phyloP scores from a whole-genome alignment of 2,113 vertebrate species.

The Eleginops maclovinus region DNA sequence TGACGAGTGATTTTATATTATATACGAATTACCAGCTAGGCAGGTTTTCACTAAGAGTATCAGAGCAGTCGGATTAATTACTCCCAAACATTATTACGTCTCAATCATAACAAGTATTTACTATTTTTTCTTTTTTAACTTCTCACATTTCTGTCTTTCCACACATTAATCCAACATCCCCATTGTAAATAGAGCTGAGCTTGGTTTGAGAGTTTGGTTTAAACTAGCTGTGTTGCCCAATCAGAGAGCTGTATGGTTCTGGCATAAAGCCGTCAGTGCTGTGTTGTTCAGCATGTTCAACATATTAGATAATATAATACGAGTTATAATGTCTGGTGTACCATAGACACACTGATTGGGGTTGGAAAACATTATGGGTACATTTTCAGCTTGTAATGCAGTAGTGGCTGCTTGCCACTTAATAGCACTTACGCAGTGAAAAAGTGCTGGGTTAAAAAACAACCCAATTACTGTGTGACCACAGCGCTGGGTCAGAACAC shows the following conservation, averaged over 20 bases:
- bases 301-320: slow-evolving; percentile 6
- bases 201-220: neutral
- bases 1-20: neutral
- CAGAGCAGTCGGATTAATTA: neutral
- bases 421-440: neutral
- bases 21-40: neutral
- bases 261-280: slow-evolving; percentile 8
- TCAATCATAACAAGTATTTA: neutral
- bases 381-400: slow-evolving; percentile 19
- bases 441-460: slow-evolving; percentile 4
- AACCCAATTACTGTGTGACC: slow-evolving; percentile 19
- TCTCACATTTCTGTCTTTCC: neutral
- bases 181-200: slow-evolving; percentile 1
- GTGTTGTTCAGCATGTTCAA: slow-evolving; percentile 1
- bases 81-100: slow-evolving; percentile 7
- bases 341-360: slow-evolving; percentile 31
- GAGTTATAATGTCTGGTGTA: slow-evolving; percentile 1
- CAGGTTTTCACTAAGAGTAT: neutral
- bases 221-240: neutral
- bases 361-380: slow-evolving; percentile 18
- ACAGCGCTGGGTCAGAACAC: neutral
- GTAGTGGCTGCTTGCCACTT: slow-evolving; percentile 14
- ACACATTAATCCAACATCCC: neutral
- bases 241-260: neutral
- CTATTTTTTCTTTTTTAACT: too few species aligned